Conservation (phyloP, 2,888 invertebrate species). For the Tridacna crocea region DNA sequence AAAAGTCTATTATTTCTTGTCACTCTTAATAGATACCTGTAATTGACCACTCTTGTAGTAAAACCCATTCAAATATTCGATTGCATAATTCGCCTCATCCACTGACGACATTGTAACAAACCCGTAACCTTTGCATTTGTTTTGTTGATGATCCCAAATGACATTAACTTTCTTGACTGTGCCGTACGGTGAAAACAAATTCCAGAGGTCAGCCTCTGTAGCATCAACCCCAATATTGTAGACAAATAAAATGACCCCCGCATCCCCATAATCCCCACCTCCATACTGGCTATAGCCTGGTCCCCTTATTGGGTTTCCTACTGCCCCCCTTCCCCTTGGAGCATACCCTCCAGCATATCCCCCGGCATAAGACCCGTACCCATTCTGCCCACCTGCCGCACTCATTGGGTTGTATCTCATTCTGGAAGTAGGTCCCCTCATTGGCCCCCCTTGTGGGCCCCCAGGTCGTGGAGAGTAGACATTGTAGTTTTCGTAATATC, state of each 20-base stretch:
- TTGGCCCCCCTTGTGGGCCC: constrained; percentile 57
- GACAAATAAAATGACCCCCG: constrained; percentile 78
- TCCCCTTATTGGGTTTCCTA: constrained; percentile 11
- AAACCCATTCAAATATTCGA: constrained; percentile 83
- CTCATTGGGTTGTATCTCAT: constrained; percentile 71
- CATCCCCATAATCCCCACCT: constrained; percentile 28
- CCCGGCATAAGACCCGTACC: constrained; percentile 42
- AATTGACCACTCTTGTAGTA: constrained; percentile 81
- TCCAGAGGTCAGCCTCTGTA: constrained; percentile 82
- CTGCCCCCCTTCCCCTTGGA: constrained; percentile 25
- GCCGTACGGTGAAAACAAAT: constrained; percentile 83
- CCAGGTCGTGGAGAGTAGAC: constrained; percentile 14
- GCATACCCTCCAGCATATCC: constrained; percentile 44
- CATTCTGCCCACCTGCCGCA: constrained; percentile 35
- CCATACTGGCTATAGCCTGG: constrained; percentile 34
- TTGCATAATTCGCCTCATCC: constrained; percentile 83
- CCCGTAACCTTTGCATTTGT: constrained; percentile 84
- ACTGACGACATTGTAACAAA: constrained; percentile 84
- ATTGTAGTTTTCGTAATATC: constrained; percentile 23
- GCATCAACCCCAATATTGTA: constrained; percentile 84
- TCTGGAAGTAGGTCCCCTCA: constrained; percentile 59
- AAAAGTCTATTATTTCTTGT: constrained; percentile 26
- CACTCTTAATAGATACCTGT: constrained; percentile 80
- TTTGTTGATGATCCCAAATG: constrained; percentile 81
- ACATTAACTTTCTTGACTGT: constrained; percentile 83